Base-by-base conservation (phyloP, 2,797 vertebrate genomes). In the Peromyscus eremicus region DNA sequence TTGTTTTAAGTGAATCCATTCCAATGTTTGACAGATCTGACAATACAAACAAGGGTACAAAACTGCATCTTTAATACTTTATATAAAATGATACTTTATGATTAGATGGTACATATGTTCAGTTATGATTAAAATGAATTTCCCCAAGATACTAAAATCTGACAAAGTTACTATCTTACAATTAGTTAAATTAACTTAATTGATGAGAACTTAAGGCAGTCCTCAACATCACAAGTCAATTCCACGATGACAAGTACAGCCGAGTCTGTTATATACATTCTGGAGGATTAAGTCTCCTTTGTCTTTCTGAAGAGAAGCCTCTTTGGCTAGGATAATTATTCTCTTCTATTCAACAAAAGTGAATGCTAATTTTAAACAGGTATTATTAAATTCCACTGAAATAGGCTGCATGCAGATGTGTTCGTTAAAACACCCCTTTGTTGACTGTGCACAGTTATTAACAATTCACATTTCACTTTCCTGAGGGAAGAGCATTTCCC, bases 401-500 rank as follows among this genome's bases (percentile, higher is more conserved):
- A 88, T 27, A 96, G 75, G 73, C 43, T 85, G 94, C 92, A 89
- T 87, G 79, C 60, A 95, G 37, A 97, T 81, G 43, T 92, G 90
- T 97, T 97, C n/a, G 23, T 94, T 96, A 89, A 96, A 94, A 96
- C 71, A 96, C 62, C 11, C 75, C 40, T 94, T 96, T 95, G 96
- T 88, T 97, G 89, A 96, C 95, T 86, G 73, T 95, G 92, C 83
- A 83, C 82, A 87, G 37, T 0, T 94, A 92, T 88, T 95, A 96
- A 97, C 75, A 71, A 93, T 85, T 94, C 83, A 95, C 55, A 92
- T 73, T 95, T 97, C 29, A 94, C 49, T 98, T 96, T 37, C 94
- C 52, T 94, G 68, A 95, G 32, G 0, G 6, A 60, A 97, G 66
- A 96, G 32, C 76, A 75, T 95, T 97, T 98, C 97, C 96, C 97